phyloP scores from a whole-genome alignment of 2,797 vertebrate species.

The Cyprinella venusta region DNA sequence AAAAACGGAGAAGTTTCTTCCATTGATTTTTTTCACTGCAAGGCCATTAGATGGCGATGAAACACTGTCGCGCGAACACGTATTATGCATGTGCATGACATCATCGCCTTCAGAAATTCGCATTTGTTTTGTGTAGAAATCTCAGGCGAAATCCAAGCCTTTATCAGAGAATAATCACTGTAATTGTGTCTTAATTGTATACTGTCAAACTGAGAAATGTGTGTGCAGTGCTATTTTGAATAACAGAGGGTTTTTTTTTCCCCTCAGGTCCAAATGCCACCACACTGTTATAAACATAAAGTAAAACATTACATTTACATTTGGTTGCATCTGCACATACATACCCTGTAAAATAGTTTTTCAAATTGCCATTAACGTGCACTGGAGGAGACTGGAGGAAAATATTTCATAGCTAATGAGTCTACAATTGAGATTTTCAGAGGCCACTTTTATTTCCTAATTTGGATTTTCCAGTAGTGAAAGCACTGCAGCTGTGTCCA shows the following conservation, averaged over 20 bases:
- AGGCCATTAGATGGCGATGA: no score
- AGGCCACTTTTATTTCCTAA: background rate
- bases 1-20: no score
- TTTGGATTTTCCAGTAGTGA: background rate
- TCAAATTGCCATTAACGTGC: background rate
- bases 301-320: background rate
- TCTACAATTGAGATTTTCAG: slow-evolving; percentile 1
- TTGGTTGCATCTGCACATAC: background rate
- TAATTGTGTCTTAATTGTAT: slow-evolving; percentile 37
- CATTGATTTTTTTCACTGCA: no score
- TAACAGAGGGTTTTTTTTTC: slow-evolving; percentile 15
- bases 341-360: background rate
- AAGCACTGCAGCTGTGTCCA: slow-evolving; percentile 11
- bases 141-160: slow-evolving; percentile 40
- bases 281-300: background rate
- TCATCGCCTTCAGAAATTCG: no score
- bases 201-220: slow-evolving; percentile 9
- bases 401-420: background rate
- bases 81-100: no score
- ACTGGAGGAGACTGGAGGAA: background rate
- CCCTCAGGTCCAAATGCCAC: background rate
- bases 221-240: slow-evolving; percentile 27
- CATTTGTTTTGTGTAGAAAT: background rate
- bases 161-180: slow-evolving; percentile 51
- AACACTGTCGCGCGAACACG: no score